Base-by-base conservation (phyloP, 1,140 invertebrate species). In the Cotesia typhae region DNA sequence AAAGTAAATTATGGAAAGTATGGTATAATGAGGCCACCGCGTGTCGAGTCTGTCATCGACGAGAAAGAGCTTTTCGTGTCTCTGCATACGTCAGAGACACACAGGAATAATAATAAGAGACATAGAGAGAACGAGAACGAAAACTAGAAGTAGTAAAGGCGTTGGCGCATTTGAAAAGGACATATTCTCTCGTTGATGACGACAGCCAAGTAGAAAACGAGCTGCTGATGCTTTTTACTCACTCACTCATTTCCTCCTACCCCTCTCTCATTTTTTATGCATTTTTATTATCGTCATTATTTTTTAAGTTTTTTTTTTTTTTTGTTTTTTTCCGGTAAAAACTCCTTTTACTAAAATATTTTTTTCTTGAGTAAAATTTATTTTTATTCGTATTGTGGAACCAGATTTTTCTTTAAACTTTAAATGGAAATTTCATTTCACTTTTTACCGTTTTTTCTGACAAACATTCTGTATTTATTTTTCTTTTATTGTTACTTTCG, bases 111-210 rank as follows among this genome's bases (percentile, higher is more conserved):
- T 14, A 55, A 55, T 55, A 55, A 55, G 53, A 55, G 53, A 55
- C 12, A 55, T n/a, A 28, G 20, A 28, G 17, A 59, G 20, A 59
- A 41, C 41, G 41, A 41, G 41, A 41, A 41, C 10, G 41, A 41
- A 10, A 41, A 41, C 10, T 6, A 41, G 41, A 41, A 41, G 41
- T 41, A 41, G 57, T 20, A 28, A 59, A 59, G 57, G 57, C 20
- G 57, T 17, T 59, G 57, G 57, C 20, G 57, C 57, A 59, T 20
- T 59, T 59, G 57, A 59, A 59, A 59, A 55, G 52, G 52, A 59
- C 17, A 59, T 28, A 28, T 59, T 59, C 57, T 59, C 57, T 20
- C 14, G 7, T 9, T 20, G 7, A 35, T 59, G 57, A 59, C 57
- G 57, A 59, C 57, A 59, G 14, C 20, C 57, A 59, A 59, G 57